Evolutionary conservation across 2,888 invertebrate genomes (phyloP), one percentile per base, ranked within the genome.

Genomic region (Nebria salina): DNA sequence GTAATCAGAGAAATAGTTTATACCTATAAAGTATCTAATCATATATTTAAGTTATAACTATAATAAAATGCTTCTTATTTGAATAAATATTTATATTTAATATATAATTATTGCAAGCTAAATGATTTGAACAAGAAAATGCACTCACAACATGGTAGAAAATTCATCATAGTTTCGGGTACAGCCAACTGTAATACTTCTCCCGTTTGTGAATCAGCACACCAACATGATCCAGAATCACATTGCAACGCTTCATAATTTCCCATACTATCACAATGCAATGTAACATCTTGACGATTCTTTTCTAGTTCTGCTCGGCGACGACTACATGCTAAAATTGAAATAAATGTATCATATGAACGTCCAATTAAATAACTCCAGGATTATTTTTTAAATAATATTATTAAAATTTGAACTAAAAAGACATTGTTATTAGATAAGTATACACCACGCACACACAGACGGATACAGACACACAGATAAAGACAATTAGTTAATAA

Each of bases 161-260:
- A 88, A 75, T 85, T 88, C 91, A 93, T 92, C 85, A 93, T 90
- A 4, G 86, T 87, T 84, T 92, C 90, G 0, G 91, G 92, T 6
- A 94, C 90, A 0, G 92, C 91, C 68, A 90, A 87, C 11, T 91
- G 89, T 65, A 86, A 88, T 1, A 93, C 90, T 84, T 91, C 90
- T 20, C 94, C 94, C 76, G 92, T 93, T 85, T 86, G 89, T 0
- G 90, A 88, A 64, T 93, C 90, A 1, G 91, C 93, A 87, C 94
- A 94, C 94, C 94, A 94, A 86, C 94, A 94, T 83, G 93, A 86
- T 1, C 92, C 93, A 79, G 90, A 89, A 65, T 93, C 92, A 85
- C 94, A 94, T 86, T 94, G 94, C 42, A 94, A 86, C 26, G 90
- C 88, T 85, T 94, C 94, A 86, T 91, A 94, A 88, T 94, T 93